Conservation (phyloP, 1,140 invertebrate genomes). For the Piezodorus guildinii region DNA sequence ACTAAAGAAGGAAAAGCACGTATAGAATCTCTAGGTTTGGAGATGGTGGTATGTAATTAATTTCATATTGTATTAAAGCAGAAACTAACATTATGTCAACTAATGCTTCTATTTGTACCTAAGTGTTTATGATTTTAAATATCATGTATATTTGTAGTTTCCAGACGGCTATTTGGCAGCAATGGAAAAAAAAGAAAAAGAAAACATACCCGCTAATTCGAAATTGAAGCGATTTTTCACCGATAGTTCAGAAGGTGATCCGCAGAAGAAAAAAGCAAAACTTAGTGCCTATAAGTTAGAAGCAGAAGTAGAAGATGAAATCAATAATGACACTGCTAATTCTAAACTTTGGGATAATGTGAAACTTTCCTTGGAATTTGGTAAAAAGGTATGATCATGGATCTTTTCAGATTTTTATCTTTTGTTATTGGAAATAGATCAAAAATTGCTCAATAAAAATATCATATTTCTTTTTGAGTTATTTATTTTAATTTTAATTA, state of each 20-base stretch:
- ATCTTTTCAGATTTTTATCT: too few relatives aligned
- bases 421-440: too few relatives aligned
- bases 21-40: conserved; percentile 34
- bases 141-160: conserved; percentile 40
- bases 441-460: too few relatives aligned
- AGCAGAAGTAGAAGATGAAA: conserved; percentile 39
- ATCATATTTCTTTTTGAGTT: too few relatives aligned
- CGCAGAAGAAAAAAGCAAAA: conserved; percentile 37
- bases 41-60: conserved; percentile 38
- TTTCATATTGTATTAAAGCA: background rate
- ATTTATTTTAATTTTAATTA: too few relatives aligned
- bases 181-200: conserved; percentile 36
- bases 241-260: conserved; percentile 19
- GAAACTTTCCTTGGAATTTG: conserved; percentile 33
- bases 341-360: conserved; percentile 57
- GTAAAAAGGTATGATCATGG: conserved; percentile 38
- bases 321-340: conserved; percentile 48
- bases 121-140: background rate
- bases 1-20: conserved; percentile 54
- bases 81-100: too few relatives aligned
- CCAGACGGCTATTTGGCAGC: conserved; percentile 65
- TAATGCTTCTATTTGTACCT: too few relatives aligned
- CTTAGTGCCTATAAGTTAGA: conserved; percentile 37
- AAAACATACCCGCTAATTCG: conserved; percentile 23
- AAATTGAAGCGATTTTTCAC: conserved; percentile 14